A percentile compares a stretch with the other conserved stretches of the same genome.
Evolutionary conservation across 2,797 vertebrate genomes (phyloP).

Genomic region (Valencia hispanica): DNA sequence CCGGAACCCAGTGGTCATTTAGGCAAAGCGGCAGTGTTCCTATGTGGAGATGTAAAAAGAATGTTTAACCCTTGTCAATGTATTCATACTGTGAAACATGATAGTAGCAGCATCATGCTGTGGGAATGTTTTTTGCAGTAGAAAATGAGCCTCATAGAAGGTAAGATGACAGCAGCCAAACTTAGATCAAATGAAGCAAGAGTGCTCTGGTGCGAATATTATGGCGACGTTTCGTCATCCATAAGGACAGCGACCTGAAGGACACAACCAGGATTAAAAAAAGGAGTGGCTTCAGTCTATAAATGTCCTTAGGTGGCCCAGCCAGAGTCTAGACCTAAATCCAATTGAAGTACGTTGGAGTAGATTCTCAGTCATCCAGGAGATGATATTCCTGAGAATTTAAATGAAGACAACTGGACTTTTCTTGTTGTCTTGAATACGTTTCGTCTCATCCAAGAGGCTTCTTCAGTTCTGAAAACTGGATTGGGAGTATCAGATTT

Average conservation of each 20-base stretch:
- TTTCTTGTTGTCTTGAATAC: too few relatives aligned
- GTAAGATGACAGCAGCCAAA: background rate
- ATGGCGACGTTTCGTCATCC: background rate
- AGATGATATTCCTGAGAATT: too few relatives aligned
- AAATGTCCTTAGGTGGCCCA: background rate
- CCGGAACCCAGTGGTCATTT: background rate
- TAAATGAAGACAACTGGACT: too few relatives aligned
- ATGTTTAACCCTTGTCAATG: background rate
- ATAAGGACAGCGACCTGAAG: background rate
- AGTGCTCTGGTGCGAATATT: background rate
- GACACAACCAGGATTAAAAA: background rate
- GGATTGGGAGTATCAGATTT: too few relatives aligned
- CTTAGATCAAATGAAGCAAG: background rate
- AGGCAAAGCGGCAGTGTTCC: background rate
- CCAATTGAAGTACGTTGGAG: too few relatives aligned
- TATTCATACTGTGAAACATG: background rate
- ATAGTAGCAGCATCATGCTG: background rate
- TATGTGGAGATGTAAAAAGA: background rate
- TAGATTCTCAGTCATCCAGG: too few relatives aligned
- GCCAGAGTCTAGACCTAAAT: too few relatives aligned
- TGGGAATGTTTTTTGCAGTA: background rate
- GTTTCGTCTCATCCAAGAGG: too few relatives aligned
- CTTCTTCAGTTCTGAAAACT: too few relatives aligned
- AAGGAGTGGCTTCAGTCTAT: background rate
- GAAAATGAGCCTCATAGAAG: background rate